Conservation (phyloP, 2,797 vertebrate genomes). For the Phoxinus dragarum region DNA sequence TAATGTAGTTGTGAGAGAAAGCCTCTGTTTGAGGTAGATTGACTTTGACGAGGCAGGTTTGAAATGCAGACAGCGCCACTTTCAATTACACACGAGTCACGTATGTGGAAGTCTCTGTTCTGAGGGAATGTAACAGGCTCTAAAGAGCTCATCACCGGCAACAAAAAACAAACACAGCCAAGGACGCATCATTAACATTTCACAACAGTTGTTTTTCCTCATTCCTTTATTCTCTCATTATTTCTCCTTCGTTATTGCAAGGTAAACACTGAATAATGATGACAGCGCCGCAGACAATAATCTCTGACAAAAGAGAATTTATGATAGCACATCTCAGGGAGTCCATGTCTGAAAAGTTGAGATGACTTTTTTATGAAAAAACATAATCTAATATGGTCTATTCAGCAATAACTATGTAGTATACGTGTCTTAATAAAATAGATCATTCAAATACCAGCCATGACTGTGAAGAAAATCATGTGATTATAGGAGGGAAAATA, state of each 20-base stretch:
- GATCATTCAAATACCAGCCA: neutral
- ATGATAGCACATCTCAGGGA: constrained; percentile 33
- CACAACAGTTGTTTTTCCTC: constrained; percentile 52
- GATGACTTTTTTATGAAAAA: constrained; percentile 28
- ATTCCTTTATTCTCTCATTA: constrained; percentile 54
- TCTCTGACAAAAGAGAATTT: constrained; percentile 55
- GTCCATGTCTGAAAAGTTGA: neutral
- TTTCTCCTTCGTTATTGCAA: constrained; percentile 54
- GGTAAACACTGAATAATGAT: constrained; percentile 56
- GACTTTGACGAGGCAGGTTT: constrained; percentile 7
- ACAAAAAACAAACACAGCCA: constrained; percentile 49
- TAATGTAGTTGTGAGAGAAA: neutral
- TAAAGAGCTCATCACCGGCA: constrained; percentile 28
- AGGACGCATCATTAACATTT: constrained; percentile 61
- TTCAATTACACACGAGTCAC: constrained; percentile 43
- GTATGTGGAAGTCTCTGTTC: constrained; percentile 31
- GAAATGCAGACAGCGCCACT: constrained; percentile 24
- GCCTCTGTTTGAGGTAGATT: constrained; percentile 15
- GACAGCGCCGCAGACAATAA: constrained; percentile 44
- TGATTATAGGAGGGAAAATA: constrained; percentile 20
- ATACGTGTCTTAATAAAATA: neutral
- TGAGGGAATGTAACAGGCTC: constrained; percentile 34
- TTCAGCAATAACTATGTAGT: neutral
- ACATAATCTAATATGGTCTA: neutral
- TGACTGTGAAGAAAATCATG: neutral